phyloP scores from a whole-genome alignment of 2,888 invertebrate genomes.

The Dinocampus coccinellae region DNA sequence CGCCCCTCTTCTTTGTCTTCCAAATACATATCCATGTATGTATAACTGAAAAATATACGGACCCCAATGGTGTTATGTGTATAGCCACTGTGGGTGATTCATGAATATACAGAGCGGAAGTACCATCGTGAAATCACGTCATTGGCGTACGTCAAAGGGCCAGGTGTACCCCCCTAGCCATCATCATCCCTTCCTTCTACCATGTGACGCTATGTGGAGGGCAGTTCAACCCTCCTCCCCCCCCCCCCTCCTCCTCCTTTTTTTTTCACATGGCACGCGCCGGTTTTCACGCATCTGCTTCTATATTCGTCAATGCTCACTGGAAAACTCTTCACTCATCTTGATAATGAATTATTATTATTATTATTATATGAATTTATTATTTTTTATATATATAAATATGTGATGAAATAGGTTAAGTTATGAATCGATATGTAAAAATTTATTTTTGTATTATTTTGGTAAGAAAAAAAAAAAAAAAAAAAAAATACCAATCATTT shows the following conservation, averaged over 20 bases:
- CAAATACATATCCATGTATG: conserved; percentile 2
- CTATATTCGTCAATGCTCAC: neutral
- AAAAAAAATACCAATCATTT: too few relatives aligned
- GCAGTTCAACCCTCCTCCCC: neutral
- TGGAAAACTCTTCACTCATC: too few relatives aligned
- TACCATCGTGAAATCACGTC: conserved; percentile 47
- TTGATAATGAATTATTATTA: too few relatives aligned
- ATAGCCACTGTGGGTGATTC: neutral
- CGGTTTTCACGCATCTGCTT: conserved; percentile 57
- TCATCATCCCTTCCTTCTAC: conserved; percentile 16
- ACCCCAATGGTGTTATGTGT: too few relatives aligned
- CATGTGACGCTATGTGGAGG: conserved; percentile 13
- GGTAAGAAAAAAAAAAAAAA: too few relatives aligned
- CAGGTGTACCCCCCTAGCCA: conserved; percentile 44
- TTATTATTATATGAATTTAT: too few relatives aligned
- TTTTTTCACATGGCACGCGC: neutral
- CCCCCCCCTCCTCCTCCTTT: too few relatives aligned
- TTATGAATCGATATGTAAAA: too few relatives aligned
- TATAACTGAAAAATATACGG: conserved; percentile 7
- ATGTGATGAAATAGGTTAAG: too few relatives aligned
- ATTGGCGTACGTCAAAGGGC: conserved; percentile 38
- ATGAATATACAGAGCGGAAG: conserved; percentile 38
- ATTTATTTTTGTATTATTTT: too few relatives aligned
- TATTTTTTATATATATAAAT: too few relatives aligned
- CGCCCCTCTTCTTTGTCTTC: neutral